Percentiles rank a stretch among this genome's conserved stretches.
These are phyloP conservation scores for Horisme vitalbata DNA, from an alignment of 2,888 invertebrate genomes.

Conservation along the genomic window DNA sequence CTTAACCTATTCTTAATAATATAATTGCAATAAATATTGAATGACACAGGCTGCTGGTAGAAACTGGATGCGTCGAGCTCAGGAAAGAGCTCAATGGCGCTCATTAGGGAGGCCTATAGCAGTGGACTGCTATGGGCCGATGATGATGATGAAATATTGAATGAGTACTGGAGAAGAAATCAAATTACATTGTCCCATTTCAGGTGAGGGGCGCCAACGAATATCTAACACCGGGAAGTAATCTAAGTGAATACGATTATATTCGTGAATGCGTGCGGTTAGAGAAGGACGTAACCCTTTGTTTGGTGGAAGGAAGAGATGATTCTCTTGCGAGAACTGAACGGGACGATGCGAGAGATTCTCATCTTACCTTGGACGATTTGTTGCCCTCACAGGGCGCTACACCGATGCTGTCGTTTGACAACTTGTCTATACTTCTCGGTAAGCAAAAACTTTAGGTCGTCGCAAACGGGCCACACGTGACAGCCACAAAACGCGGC, in stretches of 20 bases:
- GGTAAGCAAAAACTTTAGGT: constrained; percentile 10
- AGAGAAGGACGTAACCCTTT: constrained; percentile 92
- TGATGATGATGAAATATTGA: no score
- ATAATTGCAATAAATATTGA: no score
- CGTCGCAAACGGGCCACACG: no score
- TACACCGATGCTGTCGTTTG: constrained; percentile 89
- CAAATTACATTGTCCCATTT: background rate
- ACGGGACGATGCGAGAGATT: constrained; percentile 90
- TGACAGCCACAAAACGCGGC: no score
- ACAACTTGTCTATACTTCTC: constrained; percentile 88
- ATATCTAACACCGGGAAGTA: constrained; percentile 92
- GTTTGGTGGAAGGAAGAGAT: constrained; percentile 85
- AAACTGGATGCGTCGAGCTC: no score
- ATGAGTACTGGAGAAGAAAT: no score
- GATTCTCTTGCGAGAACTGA: constrained; percentile 89
- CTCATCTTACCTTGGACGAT: constrained; percentile 89
- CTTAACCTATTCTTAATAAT: no score
- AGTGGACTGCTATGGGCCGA: no score
- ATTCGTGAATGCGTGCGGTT: constrained; percentile 96
- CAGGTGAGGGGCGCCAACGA: constrained; percentile 95
- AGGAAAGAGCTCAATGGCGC: no score
- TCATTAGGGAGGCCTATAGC: no score
- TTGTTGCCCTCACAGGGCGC: constrained; percentile 89
- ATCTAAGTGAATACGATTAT: constrained; percentile 95
- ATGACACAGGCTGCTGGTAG: no score